These are phyloP conservation scores for Lepus townsendii DNA, from an alignment of 2,797 vertebrate species.

Conservation along the genomic window DNA sequence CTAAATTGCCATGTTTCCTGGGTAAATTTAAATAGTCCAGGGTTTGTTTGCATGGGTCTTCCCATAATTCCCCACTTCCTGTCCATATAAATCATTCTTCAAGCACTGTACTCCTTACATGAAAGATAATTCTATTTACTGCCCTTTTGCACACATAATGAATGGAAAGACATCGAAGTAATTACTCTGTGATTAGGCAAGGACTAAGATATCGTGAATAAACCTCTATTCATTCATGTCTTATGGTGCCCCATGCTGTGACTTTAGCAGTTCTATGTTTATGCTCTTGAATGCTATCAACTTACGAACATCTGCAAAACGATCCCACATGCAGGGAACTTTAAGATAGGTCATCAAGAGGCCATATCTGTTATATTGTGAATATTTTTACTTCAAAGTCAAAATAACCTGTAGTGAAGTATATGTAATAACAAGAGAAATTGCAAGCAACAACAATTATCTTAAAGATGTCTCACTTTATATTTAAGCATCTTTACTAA, in stretches of 20 bases:
- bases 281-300: neutral
- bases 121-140: neutral
- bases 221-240: neutral
- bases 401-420: neutral
- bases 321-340: neutral
- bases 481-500: neutral
- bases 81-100: neutral
- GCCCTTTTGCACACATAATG: too few relatives aligned
- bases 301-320: neutral
- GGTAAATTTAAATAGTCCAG: neutral
- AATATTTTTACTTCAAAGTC: neutral
- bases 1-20: neutral
- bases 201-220: neutral
- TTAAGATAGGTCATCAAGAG: neutral
- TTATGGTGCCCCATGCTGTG: neutral
- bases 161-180: neutral
- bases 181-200: neutral
- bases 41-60: neutral
- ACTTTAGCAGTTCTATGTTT: neutral
- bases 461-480: neutral
- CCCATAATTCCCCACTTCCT: neutral
- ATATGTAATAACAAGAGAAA: neutral
- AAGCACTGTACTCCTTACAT: neutral
- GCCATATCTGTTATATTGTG: neutral
- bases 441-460: neutral